Evolutionary conservation across 2,888 invertebrate genomes (phyloP).

Genomic region (Idaea biselata): DNA sequence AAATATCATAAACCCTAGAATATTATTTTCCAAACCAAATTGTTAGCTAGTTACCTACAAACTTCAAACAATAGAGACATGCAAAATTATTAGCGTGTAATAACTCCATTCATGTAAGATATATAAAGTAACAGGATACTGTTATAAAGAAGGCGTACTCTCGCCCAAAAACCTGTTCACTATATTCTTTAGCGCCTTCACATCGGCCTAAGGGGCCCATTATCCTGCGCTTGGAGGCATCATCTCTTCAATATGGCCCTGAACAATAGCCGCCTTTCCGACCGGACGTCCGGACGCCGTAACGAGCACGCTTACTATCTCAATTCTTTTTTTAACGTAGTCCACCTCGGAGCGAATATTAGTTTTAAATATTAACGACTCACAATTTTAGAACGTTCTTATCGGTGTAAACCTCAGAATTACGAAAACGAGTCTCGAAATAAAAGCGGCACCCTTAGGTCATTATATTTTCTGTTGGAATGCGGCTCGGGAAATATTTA

Average conservation of each 20-base stretch:
- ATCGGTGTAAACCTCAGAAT: neutral
- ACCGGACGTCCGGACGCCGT: conserved; percentile 64
- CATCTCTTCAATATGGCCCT: conserved; percentile 72
- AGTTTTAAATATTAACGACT: conserved; percentile 2
- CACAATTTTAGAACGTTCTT: neutral
- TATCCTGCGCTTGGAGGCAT: conserved; percentile 60
- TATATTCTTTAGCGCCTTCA: conserved; percentile 42
- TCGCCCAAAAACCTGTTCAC: conserved; percentile 38
- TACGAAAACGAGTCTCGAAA: neutral
- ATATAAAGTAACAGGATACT: conserved; percentile 8
- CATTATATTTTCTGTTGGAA: conserved; percentile 6
- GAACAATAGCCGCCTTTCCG: conserved; percentile 67
- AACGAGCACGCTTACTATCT: conserved; percentile 61
- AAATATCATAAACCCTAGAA: too few species aligned
- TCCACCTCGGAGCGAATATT: neutral
- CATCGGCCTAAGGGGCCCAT: conserved; percentile 44
- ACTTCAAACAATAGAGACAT: neutral
- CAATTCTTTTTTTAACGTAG: conserved; percentile 42
- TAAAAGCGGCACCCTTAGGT: neutral
- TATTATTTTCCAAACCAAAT: neutral
- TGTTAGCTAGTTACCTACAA: neutral
- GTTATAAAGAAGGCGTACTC: conserved; percentile 26
- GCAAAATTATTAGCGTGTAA: neutral
- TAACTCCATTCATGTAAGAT: neutral
- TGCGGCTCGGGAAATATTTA: conserved; percentile 19